These are phyloP conservation scores for Solenopsis fugax DNA, from an alignment of 1,140 invertebrate species.

Conservation along the genomic window DNA sequence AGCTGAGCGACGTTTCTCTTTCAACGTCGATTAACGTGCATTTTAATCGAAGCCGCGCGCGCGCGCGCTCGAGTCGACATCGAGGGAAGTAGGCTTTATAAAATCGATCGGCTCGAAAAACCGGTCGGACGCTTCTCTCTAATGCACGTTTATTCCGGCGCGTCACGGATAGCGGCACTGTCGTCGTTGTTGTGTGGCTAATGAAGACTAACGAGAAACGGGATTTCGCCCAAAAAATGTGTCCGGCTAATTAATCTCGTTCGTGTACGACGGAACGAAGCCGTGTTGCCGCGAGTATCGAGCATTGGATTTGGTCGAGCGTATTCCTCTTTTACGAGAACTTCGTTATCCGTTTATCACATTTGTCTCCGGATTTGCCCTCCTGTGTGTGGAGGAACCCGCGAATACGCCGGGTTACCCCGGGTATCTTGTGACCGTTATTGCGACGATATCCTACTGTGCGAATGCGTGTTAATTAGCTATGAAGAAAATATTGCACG, in stretches of 20 bases:
- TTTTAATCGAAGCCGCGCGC: constrained; percentile 16
- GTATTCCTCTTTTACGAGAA: constrained; percentile 40
- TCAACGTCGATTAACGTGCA: constrained; percentile 40
- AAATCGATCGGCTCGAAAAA: constrained; percentile 27
- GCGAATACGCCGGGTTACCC: not conserved
- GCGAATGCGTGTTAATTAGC: constrained; percentile 30
- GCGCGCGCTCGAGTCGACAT: not conserved
- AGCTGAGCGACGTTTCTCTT: not conserved
- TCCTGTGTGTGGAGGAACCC: not conserved
- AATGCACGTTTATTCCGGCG: constrained; percentile 40
- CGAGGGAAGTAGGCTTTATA: constrained; percentile 5
- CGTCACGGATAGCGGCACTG: constrained; percentile 33
- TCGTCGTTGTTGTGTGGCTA: constrained; percentile 63
- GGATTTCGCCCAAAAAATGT: constrained; percentile 42
- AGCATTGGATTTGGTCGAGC: constrained; percentile 57
- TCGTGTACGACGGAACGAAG: constrained; percentile 23
- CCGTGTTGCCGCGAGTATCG: constrained; percentile 14
- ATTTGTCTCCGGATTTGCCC: not conserved
- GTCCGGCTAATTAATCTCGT: constrained; percentile 56
- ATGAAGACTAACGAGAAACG: constrained; percentile 65
- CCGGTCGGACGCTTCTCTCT: constrained; percentile 6
- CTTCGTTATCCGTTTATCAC: constrained; percentile 26
- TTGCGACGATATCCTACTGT: not conserved
- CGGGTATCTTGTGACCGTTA: not conserved
- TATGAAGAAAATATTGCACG: constrained; percentile 27